phyloP scores from a whole-genome alignment of 1,140 invertebrate genomes.

The Scaptomyza hsui region DNA sequence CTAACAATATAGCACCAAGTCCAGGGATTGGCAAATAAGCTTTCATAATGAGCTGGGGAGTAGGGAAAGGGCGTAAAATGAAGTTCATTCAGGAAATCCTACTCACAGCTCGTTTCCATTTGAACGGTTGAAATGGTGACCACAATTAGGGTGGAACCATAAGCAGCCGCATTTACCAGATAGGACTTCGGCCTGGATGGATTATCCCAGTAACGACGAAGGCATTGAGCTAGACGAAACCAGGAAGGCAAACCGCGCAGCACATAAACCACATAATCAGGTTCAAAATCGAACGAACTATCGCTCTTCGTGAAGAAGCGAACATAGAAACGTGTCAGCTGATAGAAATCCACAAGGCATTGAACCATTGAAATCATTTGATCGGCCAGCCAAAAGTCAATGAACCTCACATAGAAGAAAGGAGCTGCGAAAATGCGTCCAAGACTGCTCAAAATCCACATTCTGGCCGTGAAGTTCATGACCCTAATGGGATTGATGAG shows the following conservation, averaged over 20 bases:
- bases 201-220: constrained; percentile 87
- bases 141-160: constrained; percentile 90
- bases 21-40: constrained; percentile 89
- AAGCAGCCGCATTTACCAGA: constrained; percentile 92
- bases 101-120: constrained; percentile 46
- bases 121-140: constrained; percentile 85
- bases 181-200: constrained; percentile 88
- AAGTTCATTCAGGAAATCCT: too few relatives aligned
- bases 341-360: constrained; percentile 91
- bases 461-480: constrained; percentile 86
- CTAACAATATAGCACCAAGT: constrained; percentile 89
- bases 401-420: constrained; percentile 93
- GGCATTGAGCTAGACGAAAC: constrained; percentile 93
- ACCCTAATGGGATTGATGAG: constrained; percentile 88
- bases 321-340: constrained; percentile 47
- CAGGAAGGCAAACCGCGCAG: constrained; percentile 92
- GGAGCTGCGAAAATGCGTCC: constrained; percentile 90
- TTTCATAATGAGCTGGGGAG: constrained; percentile 85
- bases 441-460: constrained; percentile 67
- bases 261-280: constrained; percentile 84
- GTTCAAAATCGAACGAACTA: constrained; percentile 36
- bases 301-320: constrained; percentile 20
- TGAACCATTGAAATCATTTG: constrained; percentile 92
- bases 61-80: too few relatives aligned
- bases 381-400: constrained; percentile 97